Conservation (phyloP, 2,113 vertebrate species). For the Odontesthes bonariensis region DNA sequence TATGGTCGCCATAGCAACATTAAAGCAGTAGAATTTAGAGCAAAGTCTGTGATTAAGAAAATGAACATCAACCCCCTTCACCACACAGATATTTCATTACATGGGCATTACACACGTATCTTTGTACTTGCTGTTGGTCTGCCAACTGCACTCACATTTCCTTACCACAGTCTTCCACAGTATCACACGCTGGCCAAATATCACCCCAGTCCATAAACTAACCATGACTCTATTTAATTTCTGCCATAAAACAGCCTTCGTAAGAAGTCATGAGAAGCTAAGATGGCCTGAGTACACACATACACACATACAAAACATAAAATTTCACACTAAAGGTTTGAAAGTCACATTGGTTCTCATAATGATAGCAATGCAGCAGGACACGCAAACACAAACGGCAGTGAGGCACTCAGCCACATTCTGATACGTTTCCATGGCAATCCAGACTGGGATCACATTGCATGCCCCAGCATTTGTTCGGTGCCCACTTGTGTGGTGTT, state of each 20-base stretch:
- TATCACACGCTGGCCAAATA: not conserved
- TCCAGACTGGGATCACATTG: slow-evolving; percentile 74
- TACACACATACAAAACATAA: not conserved
- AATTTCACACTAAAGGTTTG: slow-evolving; percentile 15
- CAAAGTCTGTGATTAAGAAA: slow-evolving; percentile 57
- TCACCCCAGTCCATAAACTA: not conserved
- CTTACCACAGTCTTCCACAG: not conserved
- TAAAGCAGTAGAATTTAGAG: slow-evolving; percentile 70
- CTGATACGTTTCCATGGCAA: slow-evolving; percentile 81
- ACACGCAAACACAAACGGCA: slow-evolving; percentile 52
- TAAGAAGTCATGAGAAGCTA: slow-evolving; percentile 13
- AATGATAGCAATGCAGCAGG: slow-evolving; percentile 30
- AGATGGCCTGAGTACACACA: slow-evolving; percentile 9
- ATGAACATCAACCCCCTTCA: slow-evolving; percentile 20
- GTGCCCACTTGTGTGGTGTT: slow-evolving; percentile 74
- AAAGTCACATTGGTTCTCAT: slow-evolving; percentile 43
- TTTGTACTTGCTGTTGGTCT: not conserved
- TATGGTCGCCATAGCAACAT: slow-evolving; percentile 74
- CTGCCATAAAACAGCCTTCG: not conserved
- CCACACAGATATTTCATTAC: not conserved
- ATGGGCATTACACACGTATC: slow-evolving; percentile 12
- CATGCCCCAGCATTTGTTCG: slow-evolving; percentile 75
- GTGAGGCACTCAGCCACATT: slow-evolving; percentile 69
- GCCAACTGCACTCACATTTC: not conserved
- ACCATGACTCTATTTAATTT: not conserved